Conservation (phyloP, 2,888 invertebrate species). For the Metallyticus violacea region DNA sequence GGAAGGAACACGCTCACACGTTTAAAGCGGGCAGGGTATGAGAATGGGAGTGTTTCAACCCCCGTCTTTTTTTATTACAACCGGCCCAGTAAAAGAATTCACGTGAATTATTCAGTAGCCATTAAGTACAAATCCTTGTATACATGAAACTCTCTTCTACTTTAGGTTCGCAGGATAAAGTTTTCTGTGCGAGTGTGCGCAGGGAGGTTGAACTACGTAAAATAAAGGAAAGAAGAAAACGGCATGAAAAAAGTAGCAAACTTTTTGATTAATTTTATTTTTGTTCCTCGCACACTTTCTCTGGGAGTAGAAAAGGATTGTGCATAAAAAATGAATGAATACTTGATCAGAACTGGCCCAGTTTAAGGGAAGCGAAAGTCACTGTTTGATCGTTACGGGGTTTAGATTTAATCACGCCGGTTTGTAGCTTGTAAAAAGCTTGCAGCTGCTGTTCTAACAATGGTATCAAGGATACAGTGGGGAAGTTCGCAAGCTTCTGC, state of each 20-base stretch:
- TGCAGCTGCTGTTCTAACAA: neutral
- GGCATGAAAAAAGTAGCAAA: conserved; percentile 2
- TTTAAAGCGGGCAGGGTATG: neutral
- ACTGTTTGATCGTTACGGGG: neutral
- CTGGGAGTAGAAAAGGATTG: neutral
- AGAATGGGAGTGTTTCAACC: neutral
- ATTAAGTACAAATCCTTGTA: conserved; percentile 24
- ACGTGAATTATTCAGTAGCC: conserved; percentile 23
- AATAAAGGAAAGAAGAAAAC: neutral
- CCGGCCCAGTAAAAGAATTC: neutral
- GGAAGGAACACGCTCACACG: neutral
- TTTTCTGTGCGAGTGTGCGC: neutral
- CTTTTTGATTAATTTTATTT: conserved; percentile 15
- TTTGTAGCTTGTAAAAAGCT: neutral
- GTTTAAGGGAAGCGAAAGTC: neutral
- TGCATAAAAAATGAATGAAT: conserved; percentile 3
- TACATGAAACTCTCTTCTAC: neutral
- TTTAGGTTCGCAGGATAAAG: neutral
- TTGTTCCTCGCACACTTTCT: neutral
- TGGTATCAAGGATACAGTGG: too few relatives aligned
- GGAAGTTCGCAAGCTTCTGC: neutral
- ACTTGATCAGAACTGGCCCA: neutral
- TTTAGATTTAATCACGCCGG: neutral
- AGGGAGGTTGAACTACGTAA: neutral
- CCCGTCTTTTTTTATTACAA: neutral